These are phyloP conservation scores for Sterrhoptilus dennistouni DNA, from an alignment of 2,113 vertebrate species.

Conservation along the genomic window DNA sequence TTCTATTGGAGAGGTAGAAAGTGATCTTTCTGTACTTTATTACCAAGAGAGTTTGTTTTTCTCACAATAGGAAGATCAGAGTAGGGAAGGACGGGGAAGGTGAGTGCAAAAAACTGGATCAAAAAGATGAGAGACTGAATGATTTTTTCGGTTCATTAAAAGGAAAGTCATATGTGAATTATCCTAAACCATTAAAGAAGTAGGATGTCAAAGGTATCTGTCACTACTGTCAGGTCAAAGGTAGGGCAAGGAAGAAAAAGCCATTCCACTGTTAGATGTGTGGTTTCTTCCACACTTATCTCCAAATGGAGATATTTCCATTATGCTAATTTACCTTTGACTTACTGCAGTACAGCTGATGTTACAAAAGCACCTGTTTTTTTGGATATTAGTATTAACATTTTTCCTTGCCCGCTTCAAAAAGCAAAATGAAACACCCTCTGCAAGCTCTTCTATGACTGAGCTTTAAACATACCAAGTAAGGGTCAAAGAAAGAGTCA, in stretches of 20 bases:
- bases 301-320: not conserved
- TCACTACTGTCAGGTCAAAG: not conserved
- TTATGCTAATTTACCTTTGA: not conserved
- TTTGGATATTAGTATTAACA: not conserved
- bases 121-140: not conserved
- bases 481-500: not conserved
- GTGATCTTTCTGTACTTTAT: not conserved
- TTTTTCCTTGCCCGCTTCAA: not conserved
- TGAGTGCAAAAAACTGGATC: not conserved
- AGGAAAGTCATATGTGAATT: not conserved
- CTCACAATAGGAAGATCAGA: not conserved
- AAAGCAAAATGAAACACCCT: not conserved
- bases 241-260: not conserved
- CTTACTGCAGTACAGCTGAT: not conserved
- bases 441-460: not conserved
- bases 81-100: fast-evolving
- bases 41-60: not conserved
- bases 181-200: not conserved
- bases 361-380: not conserved
- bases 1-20: not conserved
- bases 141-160: not conserved
- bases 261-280: not conserved
- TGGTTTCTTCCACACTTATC: not conserved
- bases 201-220: not conserved
- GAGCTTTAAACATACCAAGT: not conserved